Base-by-base conservation (phyloP, 2,888 invertebrate species). In the Thera britannica region DNA sequence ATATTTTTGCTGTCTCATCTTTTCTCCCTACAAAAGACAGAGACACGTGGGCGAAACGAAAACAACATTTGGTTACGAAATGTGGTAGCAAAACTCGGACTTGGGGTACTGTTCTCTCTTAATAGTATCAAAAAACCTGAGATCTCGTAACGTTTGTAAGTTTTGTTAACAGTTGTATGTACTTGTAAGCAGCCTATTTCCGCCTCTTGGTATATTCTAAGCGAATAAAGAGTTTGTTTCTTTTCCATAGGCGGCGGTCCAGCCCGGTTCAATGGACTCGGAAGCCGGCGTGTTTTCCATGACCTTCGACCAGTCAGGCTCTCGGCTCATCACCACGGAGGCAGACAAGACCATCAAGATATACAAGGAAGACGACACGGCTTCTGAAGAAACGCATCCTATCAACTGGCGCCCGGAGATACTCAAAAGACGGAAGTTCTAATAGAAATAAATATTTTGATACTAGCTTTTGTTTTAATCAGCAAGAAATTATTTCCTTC, bases 341-440 rank as follows among this genome's bases (percentile, higher is more conserved):
- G 99, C 99, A 0, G 99, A 99, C 90, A 99, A 99, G 92, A 99
- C 99, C 0, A 98, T 99, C 78, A 99, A 99, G 94, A 97, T 99
- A 74, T 99, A 99, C 93, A 98, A 97, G 84, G 99, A 99, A 90
- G 99, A 99, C 87, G 98, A 99, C 9, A 95, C 96, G 35, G 99
- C 99, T 0, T 97, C 97, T 0, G 99, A 99, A 93, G 99, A 99
- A 82, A 95, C 97, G 0, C 98, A 99, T 94, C 99, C 99, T 0
- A 95, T 99, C 78, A 97, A 98, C 88, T 99, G 99, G 99, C 96
- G 98, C 67, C 99, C 99, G 0, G 99, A 99, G 84, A 98, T 99
- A 84, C 93, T 99, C 64, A 98, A 98, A 90, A 94, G 98, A 80
- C 96, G 98, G 81, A 97, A 98, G 90, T 99, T 97, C 88, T 98